Base-by-base conservation (phyloP, 2,113 vertebrate species). In the Alexandromys fortis region DNA sequence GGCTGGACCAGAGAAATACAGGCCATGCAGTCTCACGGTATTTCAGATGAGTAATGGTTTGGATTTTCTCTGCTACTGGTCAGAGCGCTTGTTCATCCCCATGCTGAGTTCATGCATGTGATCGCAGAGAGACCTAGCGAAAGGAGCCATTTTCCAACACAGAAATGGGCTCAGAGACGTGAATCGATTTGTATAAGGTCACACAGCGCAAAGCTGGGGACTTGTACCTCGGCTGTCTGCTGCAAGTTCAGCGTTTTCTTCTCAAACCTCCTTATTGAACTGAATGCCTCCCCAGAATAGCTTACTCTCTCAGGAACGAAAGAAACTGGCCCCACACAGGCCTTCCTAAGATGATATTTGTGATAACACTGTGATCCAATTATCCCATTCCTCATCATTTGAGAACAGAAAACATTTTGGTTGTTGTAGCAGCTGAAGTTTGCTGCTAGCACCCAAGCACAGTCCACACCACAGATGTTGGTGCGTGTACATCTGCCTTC, bases 391-490 rank as follows among this genome's bases (percentile, higher is more conserved):
- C 22, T 92, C 79, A 61, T 86, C 79, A 73, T 86, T 73, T 5
- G 79, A 93, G 90, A 88, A 47, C 52, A 81, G 52, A 95, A 86
- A 93, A 91, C 61, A 88, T 72, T 67, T 83, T 1, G 24, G 77
- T 86, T 85, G 58, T 93, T 72, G 94, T 58, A 26, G 93, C 49
- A 30, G 87, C 75, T 85, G 90, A 90, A 78, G 82, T 67, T 86
- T 78, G 87, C 68, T 63, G 33, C 30, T 52, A 26, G 47, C 14
- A 88, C 19, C 9, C 49, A 65, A 78, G 77, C 30, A 16, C 35
- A 35, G 1, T 28, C 45, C 33, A 55, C 5, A 49, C 42, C 63
- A 35, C 77, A 22, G 38, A 38, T 21, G 16, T 1, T 3, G 1
- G 42, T 47, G 19, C 3, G 1, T 63, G 3, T 65, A 38, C 4